Evolutionary conservation across 2,888 invertebrate species (phyloP).

Genomic region (Leptinotarsa haldemani): DNA sequence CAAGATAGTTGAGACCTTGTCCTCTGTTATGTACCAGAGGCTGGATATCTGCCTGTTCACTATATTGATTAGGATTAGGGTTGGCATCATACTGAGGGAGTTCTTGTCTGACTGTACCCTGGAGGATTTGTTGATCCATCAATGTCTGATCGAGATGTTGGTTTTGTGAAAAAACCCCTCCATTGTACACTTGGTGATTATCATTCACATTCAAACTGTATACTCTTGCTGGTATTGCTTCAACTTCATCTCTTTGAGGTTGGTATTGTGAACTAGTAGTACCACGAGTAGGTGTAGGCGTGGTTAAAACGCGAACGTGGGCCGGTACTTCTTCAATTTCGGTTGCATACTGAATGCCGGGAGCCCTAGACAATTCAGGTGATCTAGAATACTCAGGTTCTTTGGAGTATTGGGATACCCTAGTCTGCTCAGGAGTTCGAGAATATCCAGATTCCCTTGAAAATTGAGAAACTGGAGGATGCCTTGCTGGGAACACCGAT

Average conservation of each 20-base stretch:
- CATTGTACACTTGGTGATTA: constrained; percentile 18
- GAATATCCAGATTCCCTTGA: constrained; percentile 23
- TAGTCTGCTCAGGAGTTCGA: constrained; percentile 8
- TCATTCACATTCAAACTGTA: constrained; percentile 41
- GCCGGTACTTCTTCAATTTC: constrained; percentile 43
- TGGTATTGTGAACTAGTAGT: constrained; percentile 39
- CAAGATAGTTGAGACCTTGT: background rate
- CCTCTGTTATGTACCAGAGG: constrained; percentile 44
- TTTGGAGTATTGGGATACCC: background rate
- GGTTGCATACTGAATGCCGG: constrained; percentile 18
- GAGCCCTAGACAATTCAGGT: constrained; percentile 5
- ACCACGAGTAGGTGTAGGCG: constrained; percentile 30
- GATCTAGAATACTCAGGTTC: constrained; percentile 4
- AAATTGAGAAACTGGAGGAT: background rate
- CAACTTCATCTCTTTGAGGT: constrained; percentile 42
- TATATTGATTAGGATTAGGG: background rate
- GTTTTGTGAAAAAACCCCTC: constrained; percentile 21
- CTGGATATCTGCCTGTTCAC: constrained; percentile 18
- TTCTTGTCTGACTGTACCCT: constrained; percentile 19
- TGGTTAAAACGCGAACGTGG: constrained; percentile 39
- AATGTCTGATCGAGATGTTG: constrained; percentile 44
- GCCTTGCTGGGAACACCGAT: background rate
- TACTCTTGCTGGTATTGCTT: constrained; percentile 47
- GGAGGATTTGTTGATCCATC: constrained; percentile 44
- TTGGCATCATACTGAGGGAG: constrained; percentile 20